Evolutionary conservation across 2,113 vertebrate genomes (phyloP).

Genomic region (Pagrus major): DNA sequence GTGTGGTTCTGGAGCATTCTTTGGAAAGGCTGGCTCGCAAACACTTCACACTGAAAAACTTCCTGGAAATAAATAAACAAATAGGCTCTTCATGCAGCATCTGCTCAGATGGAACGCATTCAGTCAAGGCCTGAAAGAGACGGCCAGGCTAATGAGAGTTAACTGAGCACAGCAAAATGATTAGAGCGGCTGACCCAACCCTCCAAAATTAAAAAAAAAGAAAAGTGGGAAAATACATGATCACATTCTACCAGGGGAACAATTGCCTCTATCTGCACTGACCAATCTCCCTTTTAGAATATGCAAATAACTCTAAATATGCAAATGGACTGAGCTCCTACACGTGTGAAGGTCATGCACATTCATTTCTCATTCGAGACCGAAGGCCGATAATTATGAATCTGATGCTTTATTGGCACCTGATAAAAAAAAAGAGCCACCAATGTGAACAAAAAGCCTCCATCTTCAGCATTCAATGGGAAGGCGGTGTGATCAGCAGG

Average conservation of each 20-base stretch:
- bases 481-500: conserved; percentile 38
- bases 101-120: conserved; percentile 76
- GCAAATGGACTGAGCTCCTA: conserved; percentile 42
- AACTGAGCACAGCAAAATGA: conserved; percentile 72
- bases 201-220: conserved; percentile 25
- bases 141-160: conserved; percentile 73
- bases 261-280: conserved; percentile 12
- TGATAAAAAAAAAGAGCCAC: conserved; percentile 26
- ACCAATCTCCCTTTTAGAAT: conserved; percentile 20
- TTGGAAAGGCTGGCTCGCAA: conserved; percentile 53
- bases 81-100: conserved; percentile 72
- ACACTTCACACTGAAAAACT: conserved; percentile 67
- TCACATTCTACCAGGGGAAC: not conserved
- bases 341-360: conserved; percentile 50
- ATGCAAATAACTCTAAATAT: conserved; percentile 43
- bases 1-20: conserved; percentile 52
- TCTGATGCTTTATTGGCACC: conserved; percentile 14
- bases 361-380: conserved; percentile 43
- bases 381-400: conserved; percentile 9
- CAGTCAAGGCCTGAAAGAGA: conserved; percentile 68
- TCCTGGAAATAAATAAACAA: conserved; percentile 76
- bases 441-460: conserved; percentile 20
- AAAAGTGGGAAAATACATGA: not conserved
- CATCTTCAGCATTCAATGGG: conserved; percentile 37
- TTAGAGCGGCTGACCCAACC: conserved; percentile 64